A percentile compares a stretch with the other conserved stretches of the same genome.
phyloP scores from a whole-genome alignment of 30 jellyfish, hydroid and myxozoan species.

The Turritopsis rubra region DNA sequence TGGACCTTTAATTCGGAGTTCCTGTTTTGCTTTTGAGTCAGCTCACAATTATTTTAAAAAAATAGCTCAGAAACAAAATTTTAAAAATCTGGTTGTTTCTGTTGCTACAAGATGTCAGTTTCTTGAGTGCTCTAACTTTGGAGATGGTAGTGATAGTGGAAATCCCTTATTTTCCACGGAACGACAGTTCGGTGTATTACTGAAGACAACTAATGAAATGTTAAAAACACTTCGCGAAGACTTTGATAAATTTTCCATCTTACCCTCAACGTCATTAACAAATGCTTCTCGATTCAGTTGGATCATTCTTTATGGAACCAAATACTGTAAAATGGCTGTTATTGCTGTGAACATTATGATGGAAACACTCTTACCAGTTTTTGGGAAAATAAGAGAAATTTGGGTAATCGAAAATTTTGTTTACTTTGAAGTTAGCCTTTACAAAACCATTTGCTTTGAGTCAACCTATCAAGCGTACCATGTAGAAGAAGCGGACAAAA shows the following conservation, averaged over 20 bases:
- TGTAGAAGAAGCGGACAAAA: constrained; percentile 11
- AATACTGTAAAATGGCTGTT: constrained; percentile 14
- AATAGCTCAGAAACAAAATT: constrained; percentile 35
- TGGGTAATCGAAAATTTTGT: constrained; percentile 29
- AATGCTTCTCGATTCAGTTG: constrained; percentile 25
- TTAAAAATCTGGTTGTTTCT: constrained; percentile 27
- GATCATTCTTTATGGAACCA: constrained; percentile 30
- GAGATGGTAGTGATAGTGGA: constrained; percentile 15
- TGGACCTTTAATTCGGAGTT: constrained; percentile 39
- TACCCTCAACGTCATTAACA: constrained; percentile 25
- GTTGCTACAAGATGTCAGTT: constrained; percentile 33
- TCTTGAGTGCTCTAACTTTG: constrained; percentile 37
- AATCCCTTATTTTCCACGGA: constrained; percentile 42
- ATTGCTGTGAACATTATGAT: constrained; percentile 23
- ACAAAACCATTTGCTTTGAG: constrained; percentile 29
- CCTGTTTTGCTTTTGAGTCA: constrained; percentile 48
- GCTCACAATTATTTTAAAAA: constrained; percentile 31
- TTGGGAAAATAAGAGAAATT: constrained; percentile 29
- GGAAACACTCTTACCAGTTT: constrained; percentile 28
- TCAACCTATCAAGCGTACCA: constrained; percentile 26
- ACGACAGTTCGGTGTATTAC: constrained; percentile 31
- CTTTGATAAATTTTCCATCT: constrained; percentile 12
- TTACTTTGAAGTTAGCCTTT: constrained; percentile 25
- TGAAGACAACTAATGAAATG: background rate
- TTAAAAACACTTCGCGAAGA: constrained; percentile 8